Percentiles rank a stretch among this genome's conserved stretches.
Conservation (phyloP, 2,797 vertebrate species). For the Eulemur mongoz region DNA sequence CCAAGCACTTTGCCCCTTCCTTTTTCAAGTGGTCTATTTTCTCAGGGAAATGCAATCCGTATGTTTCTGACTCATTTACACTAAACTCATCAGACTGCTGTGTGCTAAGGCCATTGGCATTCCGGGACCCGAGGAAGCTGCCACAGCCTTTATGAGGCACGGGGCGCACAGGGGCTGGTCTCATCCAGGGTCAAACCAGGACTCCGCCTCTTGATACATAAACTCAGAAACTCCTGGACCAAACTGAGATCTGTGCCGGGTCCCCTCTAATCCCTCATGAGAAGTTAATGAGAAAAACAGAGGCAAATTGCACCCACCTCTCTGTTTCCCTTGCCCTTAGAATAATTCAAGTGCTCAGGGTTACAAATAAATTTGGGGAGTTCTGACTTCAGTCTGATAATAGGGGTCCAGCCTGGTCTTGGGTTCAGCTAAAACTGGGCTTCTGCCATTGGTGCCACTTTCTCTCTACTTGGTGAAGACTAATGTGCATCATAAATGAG, state of each 20-base stretch:
- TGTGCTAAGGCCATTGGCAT: not conserved
- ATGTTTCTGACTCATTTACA: slow-evolving; percentile 58
- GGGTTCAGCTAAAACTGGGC: not conserved
- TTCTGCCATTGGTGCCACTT: not conserved
- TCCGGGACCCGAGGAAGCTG: not conserved
- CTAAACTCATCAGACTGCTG: not conserved
- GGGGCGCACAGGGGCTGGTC: not conserved
- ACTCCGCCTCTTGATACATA: too few relatives aligned
- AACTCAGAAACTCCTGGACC: not conserved
- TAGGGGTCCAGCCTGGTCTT: not conserved
- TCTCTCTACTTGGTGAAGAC: not conserved
- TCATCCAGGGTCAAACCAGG: not conserved
- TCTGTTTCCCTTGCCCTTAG: not conserved
- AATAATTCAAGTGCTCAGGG: not conserved
- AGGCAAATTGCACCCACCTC: not conserved
- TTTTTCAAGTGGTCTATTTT: slow-evolving; percentile 46
- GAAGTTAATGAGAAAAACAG: slow-evolving; percentile 34
- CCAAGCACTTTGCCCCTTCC: slow-evolving; percentile 41
- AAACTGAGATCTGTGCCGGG: not conserved
- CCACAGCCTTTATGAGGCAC: not conserved
- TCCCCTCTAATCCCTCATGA: not conserved
- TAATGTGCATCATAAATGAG: not conserved
- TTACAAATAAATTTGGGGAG: not conserved
- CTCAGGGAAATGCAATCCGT: slow-evolving; percentile 62
- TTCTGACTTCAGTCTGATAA: not conserved